phyloP scores from a whole-genome alignment of 2,113 vertebrate species.

The Dermatemys mawii region DNA sequence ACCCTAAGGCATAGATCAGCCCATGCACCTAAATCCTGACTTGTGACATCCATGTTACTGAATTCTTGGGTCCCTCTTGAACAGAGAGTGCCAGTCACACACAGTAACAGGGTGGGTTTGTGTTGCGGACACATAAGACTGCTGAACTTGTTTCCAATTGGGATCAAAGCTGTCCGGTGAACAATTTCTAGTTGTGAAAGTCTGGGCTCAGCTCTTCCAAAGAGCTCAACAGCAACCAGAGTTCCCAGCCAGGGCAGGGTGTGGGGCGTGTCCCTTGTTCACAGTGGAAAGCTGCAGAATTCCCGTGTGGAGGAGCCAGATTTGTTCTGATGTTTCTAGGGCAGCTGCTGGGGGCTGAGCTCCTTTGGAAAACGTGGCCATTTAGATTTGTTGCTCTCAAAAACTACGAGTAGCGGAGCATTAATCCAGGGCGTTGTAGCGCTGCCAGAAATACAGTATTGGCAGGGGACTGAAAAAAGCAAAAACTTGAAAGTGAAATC shows the following conservation, averaged over 20 bases:
- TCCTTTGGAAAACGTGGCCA: not conserved
- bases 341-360: not conserved
- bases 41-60: not conserved
- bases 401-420: not conserved
- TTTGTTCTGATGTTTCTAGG: not conserved
- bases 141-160: conserved; percentile 14
- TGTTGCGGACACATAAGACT: not conserved
- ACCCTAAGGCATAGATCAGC: not conserved
- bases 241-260: no score
- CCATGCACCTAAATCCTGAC: not conserved
- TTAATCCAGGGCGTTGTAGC: not conserved
- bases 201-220: not conserved
- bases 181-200: not conserved
- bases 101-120: not conserved
- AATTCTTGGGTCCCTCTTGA: not conserved
- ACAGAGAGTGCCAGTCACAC: conserved; percentile 4
- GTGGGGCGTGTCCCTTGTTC: no score
- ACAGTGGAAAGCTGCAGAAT: no score
- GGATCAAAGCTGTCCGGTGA: not conserved
- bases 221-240: no score
- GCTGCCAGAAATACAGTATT: not conserved
- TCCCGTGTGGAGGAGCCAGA: no score
- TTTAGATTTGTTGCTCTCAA: not conserved
- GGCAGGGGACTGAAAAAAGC: not conserved
- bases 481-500: not conserved